Evolutionary conservation across 1,140 invertebrate genomes (phyloP), one percentile per base, ranked within the genome.

Genomic region (Ostrea denselamellosa): DNA sequence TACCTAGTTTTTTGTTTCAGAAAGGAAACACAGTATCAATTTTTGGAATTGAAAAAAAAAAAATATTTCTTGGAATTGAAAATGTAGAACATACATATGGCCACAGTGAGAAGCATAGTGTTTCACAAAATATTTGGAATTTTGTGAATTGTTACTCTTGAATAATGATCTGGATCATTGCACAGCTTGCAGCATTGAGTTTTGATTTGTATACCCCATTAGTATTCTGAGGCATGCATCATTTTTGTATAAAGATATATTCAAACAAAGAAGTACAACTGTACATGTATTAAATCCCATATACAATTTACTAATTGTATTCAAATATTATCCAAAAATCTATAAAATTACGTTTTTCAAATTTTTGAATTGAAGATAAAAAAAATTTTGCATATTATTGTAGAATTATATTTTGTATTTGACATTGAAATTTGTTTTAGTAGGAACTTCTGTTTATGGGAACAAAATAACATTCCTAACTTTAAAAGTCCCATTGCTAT

Each of bases 141-240:
- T 17, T 62, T 62, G 19, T 19, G 17, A 62, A 19, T 62, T 19
- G 3, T 7, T 19, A 25, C 4, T 28, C 68, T 34, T 77, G 68
- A 77, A 77, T 14, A 77, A 34, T 77, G 68, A 77, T 77, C 68
- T 77, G 68, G 68, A 17, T 77, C 22, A 0, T 77, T 77, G 68
- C 68, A 77, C 68, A 5, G 68, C 68, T 77, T 77, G 68, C 28
- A 25, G 68, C 68, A 77, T 77, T 34, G 68, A 77, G 68, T 77
- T 77, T 77, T n/a, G n/a, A n/a, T n/a, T n/a, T 25, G n/a, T n/a
- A 77, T 77, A 77, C 68, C 68, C 65, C 25, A 22, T 0, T 77
- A 77, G 22, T 28, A 77, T 9, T 77, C 22, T 5, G 14, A n/a
- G 68, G 68, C 68, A 77, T 77, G 68, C 25, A 77, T 25, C 28